Evolutionary conservation across 2,888 invertebrate species (phyloP), one percentile per base, ranked within the genome.

Genomic region (Synanthedon vespiformis): DNA sequence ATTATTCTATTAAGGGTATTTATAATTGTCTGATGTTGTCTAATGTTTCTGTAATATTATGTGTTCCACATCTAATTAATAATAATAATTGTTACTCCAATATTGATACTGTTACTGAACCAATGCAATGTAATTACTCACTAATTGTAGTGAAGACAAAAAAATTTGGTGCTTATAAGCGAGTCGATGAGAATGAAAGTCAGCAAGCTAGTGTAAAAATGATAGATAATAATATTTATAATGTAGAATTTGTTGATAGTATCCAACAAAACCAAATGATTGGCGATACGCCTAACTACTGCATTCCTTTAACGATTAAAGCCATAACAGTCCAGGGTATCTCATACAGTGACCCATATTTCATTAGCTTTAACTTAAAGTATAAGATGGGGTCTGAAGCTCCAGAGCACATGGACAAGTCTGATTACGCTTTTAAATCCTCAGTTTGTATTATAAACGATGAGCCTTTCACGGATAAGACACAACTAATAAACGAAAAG

Each of bases 51-150:
- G 88, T 88, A 88, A 88, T 86, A 86, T 81, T 86, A 86, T 90
- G 90, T 91, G 90, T 91, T 91, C 90, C 90, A 87, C 76, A 74
- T 84, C 77, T 84, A 90, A 89, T 86, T 87, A 88, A 87, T 85
- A 75, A 87, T 87, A 84, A 87, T 87, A 84, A 82, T 87, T 87
- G 87, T 87, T 87, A 87, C 83, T 85, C 82, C 80, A 79, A 80
- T 82, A 86, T 85, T 82, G 76, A 82, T 82, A 87, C 84, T 86
- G 90, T 90, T 87, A 87, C 83, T 84, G 82, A 86, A 89, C 89
- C 89, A 84, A 85, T 87, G 87, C 86, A 86, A 85, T 85, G 86
- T 88, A 85, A 85, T 78, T 69, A 89, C 88, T 89, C 86, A 78
- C 89, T 89, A 87, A 86, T 77, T 86, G 86, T 85, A 88, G 88